Evolutionary conservation across 2,888 invertebrate species (phyloP), one percentile per base, ranked within the genome.

Genomic region (Ptychoptera albimana): DNA sequence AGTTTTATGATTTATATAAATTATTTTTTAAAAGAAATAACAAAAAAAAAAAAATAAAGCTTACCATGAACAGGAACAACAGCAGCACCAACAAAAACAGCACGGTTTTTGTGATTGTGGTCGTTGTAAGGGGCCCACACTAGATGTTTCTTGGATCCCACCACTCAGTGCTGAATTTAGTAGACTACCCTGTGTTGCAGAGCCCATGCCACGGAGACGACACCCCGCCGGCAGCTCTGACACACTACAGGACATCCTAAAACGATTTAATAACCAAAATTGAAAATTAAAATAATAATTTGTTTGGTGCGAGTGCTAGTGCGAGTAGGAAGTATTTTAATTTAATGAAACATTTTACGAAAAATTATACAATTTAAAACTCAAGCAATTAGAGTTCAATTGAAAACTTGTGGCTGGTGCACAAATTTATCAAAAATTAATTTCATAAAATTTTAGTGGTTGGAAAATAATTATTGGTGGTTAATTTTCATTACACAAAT

Each of bases 31-130:
- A 38, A 46, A 44, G 30, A 39, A 13, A 45, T 13, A 38, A 16
- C 14, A 38, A 12, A 11, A 37, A 23, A 16, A 13, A 29, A 39
- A 16, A 44, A 14, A 43, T 32, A 42, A 37, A 32, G 64, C 68
- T 67, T 63, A 77, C 77, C 77, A 78, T 58, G 75, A 75, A 64
- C 78, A 79, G 61, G 75, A 75, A 64, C 78, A 79, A 62, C 78
- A 78, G 57, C 78, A 79, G 60, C 77, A 78, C 74, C 75, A 76
- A 55, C 77, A 76, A 54, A 77, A 72, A 59, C 76, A 77, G 59
- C 77, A 77, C 41, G 73, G 73, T 58, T 74, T 75, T 52, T 68
- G 67, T 43, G 71, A 66, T 46, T 49, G 62, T 52, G 57, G 46
- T 58, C 69, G 57, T 60, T 63, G 58, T 56, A 57, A 61, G 50